Percentiles rank a stretch among this genome's conserved stretches.
These are phyloP conservation scores for Chrysolina americana DNA, from an alignment of 2,888 invertebrate species.

Conservation along the genomic window DNA sequence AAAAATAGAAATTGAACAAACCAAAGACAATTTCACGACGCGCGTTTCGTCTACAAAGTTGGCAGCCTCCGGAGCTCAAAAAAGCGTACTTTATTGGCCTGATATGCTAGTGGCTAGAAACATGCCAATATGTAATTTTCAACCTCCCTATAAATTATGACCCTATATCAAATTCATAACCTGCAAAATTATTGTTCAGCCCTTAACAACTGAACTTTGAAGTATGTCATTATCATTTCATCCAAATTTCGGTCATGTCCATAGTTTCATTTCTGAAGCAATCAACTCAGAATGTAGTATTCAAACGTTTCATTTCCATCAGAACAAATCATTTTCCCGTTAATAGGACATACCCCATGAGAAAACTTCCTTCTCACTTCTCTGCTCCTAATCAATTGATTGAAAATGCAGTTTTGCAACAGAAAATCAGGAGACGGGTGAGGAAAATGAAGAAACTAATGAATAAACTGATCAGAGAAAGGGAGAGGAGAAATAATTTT, in stretches of 20 bases:
- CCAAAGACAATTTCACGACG: too few species aligned
- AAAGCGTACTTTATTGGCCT: too few species aligned
- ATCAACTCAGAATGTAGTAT: neutral
- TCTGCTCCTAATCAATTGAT: neutral
- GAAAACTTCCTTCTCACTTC: neutral
- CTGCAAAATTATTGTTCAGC: neutral
- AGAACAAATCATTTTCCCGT: neutral
- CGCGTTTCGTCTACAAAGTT: too few species aligned
- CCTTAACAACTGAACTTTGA: slow-evolving; percentile 14
- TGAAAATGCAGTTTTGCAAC: slow-evolving; percentile 21
- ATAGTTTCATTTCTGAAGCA: slow-evolving; percentile 9
- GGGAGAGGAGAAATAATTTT: slow-evolving; percentile 10
- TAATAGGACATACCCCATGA: slow-evolving; percentile 2
- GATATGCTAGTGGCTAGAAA: too few species aligned
- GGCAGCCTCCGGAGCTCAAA: too few species aligned
- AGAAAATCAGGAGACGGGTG: neutral
- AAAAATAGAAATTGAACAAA: too few species aligned
- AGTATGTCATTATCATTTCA: slow-evolving; percentile 18
- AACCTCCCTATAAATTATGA: neutral
- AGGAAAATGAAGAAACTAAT: slow-evolving; percentile 22
- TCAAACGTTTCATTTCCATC: slow-evolving; percentile 1
- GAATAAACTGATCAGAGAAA: slow-evolving; percentile 2
- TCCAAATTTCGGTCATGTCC: slow-evolving; percentile 21
- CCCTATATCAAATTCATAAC: neutral
- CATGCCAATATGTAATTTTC: too few species aligned